A percentile compares a stretch with the other conserved stretches of the same genome.
These are phyloP conservation scores for Gymnopithys bicolor DNA, from an alignment of 2,797 vertebrate genomes.

Conservation along the genomic window DNA sequence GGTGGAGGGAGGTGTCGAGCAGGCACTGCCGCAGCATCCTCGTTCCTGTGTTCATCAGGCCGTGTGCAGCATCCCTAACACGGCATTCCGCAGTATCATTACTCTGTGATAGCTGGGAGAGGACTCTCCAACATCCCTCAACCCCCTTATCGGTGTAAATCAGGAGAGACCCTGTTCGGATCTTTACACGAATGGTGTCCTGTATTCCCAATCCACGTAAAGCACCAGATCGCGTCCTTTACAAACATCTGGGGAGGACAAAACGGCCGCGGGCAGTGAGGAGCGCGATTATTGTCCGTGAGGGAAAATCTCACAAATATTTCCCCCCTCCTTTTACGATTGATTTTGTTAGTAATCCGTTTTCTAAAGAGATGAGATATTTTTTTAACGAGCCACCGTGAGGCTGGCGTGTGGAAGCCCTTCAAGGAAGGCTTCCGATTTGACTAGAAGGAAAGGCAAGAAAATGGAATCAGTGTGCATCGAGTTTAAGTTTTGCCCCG, in stretches of 20 bases:
- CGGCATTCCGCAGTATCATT: not conserved
- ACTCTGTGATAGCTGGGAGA: not conserved
- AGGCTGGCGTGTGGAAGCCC: not conserved
- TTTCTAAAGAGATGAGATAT: not conserved
- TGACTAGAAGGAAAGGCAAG: not conserved
- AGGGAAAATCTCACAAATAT: not conserved
- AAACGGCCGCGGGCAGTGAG: fast-evolving
- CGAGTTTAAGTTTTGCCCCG: not conserved
- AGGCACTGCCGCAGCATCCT: not conserved
- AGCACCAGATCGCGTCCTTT: not conserved
- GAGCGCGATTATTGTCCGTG: not conserved
- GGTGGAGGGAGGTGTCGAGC: not conserved
- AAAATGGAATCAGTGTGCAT: not conserved
- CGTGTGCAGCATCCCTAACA: not conserved
- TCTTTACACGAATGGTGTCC: fast-evolving
- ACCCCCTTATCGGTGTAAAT: not conserved
- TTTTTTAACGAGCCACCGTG: not conserved
- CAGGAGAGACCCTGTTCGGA: not conserved
- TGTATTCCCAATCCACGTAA: fast-evolving
- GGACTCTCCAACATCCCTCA: fast-evolving
- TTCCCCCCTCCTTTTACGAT: not conserved
- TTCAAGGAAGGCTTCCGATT: not conserved
- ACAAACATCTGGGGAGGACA: not conserved
- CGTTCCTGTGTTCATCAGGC: not conserved
- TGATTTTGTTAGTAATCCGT: not conserved